Conservation (phyloP, 2,888 invertebrate genomes). For the Alcis repandata region DNA sequence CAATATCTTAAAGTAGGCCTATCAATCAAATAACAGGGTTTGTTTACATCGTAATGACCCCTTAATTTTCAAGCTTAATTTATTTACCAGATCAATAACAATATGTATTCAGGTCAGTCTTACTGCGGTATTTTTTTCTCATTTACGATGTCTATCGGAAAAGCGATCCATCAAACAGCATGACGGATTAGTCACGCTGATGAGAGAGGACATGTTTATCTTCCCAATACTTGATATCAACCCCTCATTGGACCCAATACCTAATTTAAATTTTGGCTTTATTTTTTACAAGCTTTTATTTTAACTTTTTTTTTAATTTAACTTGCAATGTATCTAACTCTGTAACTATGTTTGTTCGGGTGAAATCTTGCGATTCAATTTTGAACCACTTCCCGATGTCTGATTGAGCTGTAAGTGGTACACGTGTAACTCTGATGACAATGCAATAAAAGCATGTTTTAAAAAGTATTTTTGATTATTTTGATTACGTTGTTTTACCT, state of each 20-base stretch:
- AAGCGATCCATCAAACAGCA: constrained; percentile 54
- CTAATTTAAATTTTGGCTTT: neutral
- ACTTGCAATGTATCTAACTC: too few species aligned
- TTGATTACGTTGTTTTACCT: too few species aligned
- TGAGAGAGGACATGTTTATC: constrained; percentile 32
- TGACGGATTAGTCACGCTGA: constrained; percentile 51
- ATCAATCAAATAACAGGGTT: neutral
- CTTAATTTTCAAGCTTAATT: neutral
- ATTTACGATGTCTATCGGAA: constrained; percentile 33
- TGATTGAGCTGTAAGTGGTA: too few species aligned
- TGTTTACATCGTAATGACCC: neutral
- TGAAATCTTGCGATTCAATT: too few species aligned
- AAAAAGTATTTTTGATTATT: too few species aligned
- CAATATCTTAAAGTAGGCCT: neutral
- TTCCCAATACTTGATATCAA: constrained; percentile 19
- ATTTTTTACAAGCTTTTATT: too few species aligned
- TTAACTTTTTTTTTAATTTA: too few species aligned
- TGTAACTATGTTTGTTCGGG: too few species aligned
- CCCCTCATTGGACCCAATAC: constrained; percentile 1
- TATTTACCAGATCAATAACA: neutral
- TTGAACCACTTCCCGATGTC: too few species aligned
- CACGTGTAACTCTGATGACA: too few species aligned
- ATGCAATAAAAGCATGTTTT: too few species aligned
- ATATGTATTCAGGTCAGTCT: constrained; percentile 2
- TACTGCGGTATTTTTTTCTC: constrained; percentile 28